Evolutionary conservation across 2,888 invertebrate species (phyloP).

Genomic region (Cantharis rustica): DNA sequence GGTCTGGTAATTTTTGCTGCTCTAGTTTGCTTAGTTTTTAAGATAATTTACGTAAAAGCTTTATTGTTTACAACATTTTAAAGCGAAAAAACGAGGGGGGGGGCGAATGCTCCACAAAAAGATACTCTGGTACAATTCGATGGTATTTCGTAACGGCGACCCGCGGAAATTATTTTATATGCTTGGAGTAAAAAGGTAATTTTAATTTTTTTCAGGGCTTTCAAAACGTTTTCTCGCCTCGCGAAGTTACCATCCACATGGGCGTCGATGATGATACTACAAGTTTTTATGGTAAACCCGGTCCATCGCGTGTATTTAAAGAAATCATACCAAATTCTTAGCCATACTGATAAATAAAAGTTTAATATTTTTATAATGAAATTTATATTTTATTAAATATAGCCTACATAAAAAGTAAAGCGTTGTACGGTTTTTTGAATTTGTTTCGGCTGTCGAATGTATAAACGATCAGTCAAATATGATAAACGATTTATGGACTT

Average conservation of each 20-base stretch:
- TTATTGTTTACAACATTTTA: no score
- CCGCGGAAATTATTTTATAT: no score
- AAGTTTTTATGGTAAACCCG: background rate
- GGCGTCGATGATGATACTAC: background rate
- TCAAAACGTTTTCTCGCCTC: background rate
- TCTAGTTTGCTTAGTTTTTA: no score
- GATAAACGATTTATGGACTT: slow-evolving; percentile 27
- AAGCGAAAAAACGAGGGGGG: no score
- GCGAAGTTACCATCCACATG: background rate
- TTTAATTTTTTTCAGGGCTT: background rate
- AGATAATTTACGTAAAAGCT: no score
- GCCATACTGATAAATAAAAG: background rate
- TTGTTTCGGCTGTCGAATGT: slow-evolving; percentile 20
- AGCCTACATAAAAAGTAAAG: background rate
- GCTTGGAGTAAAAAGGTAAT: no score
- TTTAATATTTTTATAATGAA: background rate
- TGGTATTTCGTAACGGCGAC: no score
- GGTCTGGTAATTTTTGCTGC: no score
- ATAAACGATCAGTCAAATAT: slow-evolving; percentile 22
- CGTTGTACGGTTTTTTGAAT: background rate
- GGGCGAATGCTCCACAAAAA: no score
- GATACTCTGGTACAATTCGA: no score
- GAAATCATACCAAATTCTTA: background rate
- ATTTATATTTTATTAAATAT: background rate
- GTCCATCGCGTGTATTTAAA: background rate